Evolutionary conservation across 2,888 invertebrate species (phyloP), one percentile per base, ranked within the genome.

Genomic region (Lochmaea crataegi): DNA sequence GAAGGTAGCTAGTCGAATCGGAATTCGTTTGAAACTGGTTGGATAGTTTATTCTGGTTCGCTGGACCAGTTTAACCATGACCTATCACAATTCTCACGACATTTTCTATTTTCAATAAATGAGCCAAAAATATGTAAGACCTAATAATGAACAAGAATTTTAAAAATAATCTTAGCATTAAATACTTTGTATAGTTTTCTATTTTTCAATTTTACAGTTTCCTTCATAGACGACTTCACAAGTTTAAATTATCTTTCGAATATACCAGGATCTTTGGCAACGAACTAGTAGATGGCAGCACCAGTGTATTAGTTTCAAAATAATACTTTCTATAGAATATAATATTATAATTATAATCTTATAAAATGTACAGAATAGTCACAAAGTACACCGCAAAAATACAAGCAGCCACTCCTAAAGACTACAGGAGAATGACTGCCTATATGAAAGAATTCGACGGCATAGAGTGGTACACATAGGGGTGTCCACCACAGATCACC

Each of bases 1-100:
- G 26, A 22, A 11, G 45, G 32, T 38, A 38, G 32, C 6, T 32
- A 32, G 32, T 9, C 32, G 32, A 38, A 7, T 51, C 48, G 45
- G 65, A n/a, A 22, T 48, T 65, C n/a, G 42, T 57, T 57, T 16
- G 18, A 12, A 56, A 42, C 66, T 42, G 65, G 32, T 32, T 45
- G 41, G 26, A 32, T 56, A 48, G 58, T 65, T 65, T 71, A 71
- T 65, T 71, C 60, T 71, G 32, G 58, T 60, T 58, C 58, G 42
- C 48, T 26, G 61, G 63, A 42, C 70, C 64, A 65, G 63, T 70
- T 56, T 26, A 53, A 22, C 70, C 70, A 56, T 70, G 70, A 70
- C 70, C 70, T 70, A 45, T 32, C 64, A 16, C 26, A 22, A 65
- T 61, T 48, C 48, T 45, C 53, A 61, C n/a, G 38, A 45, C 26